Evolutionary conservation across 2,113 vertebrate species (phyloP), one percentile per base, ranked within the genome.

Genomic region (Pluvialis apricaria): DNA sequence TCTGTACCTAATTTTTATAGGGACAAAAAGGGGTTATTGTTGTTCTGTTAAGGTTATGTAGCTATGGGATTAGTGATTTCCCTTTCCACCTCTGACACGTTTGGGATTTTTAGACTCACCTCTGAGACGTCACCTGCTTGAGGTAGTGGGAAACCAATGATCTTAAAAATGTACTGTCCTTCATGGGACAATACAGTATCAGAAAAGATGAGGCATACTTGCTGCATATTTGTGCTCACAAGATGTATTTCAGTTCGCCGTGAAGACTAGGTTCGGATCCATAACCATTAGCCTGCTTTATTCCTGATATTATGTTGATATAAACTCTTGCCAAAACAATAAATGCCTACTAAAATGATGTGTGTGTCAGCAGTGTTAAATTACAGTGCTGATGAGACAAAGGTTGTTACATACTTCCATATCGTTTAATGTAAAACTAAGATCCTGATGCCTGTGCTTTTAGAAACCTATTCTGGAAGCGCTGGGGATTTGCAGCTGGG

Each of bases 61-160:
- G 49, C 13, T 51, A 51, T 25, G 49, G 22, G 22, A 51, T 25
- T 51, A 51, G 11, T 69, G 26, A 44, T 86, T 88, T 76, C 44
- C 14, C 16, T 71, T 86, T 80, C 65, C 34, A 60, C 22, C 15
- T 87, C n/a, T 10, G 8, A 32, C n/a, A 4, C 31, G 19, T 78
- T 62, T 71, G 55, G 34, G 69, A 62, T 32, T 86, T 78, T 11
- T 34, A 20, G 69, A 66, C 26, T 94, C 32, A 8, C 16, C 32
- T 22, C n/a, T 57, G 75, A 61, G 11, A 18, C 1, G 3, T 61
- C 3, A 7, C 40, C 21, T 0, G 0, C 36, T 66, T 80, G 40
- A 73, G 10, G 11, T 29, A 38, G 10, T 26, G 14, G 36, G n/a
- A 80, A 92, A 36, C 18, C 28, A 76, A 0, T 57, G 26, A 47